Base-by-base conservation (phyloP, 2,888 invertebrate genomes). In the Falcaria lacertinaria region DNA sequence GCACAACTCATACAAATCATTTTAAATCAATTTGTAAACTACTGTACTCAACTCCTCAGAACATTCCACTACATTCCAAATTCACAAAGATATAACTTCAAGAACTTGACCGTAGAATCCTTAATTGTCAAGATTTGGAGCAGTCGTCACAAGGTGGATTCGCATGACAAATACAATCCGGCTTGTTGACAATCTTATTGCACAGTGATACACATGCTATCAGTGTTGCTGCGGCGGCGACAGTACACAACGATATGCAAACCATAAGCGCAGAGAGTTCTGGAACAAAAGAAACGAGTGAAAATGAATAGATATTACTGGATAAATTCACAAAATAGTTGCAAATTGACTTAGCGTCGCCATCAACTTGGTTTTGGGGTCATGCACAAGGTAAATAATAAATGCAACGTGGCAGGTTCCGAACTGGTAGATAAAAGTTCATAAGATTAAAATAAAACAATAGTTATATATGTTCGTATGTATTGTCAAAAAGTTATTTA, bases 1-100 rank as follows among this genome's bases (percentile, higher is more conserved):
- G 52, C 48, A 44, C 55, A 45, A 38, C 67, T 66, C 65, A 76
- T 69, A 48, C 74, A 74, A 64, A 77, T 72, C 78, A 78, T 75
- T 41, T 42, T 60, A 19, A 15, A 13, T 4, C 6, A 22, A 19
- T 19, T 5, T 22, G 8, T 5, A 22, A 19, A 36, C 19, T 19
- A 16, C n/a, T 19, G 15, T 17, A 3, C 11, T 11, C 7, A 25
- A 19, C 19, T 4, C 19, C 3, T 19, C 22, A 22, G 6, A 22
- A 1, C 22, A 6, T 22, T 11, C 8, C 28, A 19, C 6, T 19
- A 19, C 19, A 19, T 6, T 4, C 19, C 19, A 6, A 34, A 7
- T 34, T 3, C 4, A 34, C 7, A 15, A 17, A 16, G 5, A 16
- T 16, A 16, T 16, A 16, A n/a, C 19, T 13, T 17, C n/a, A 4